Conservation (phyloP, 2,888 invertebrate genomes). For the Cheiracanthium punctorium region DNA sequence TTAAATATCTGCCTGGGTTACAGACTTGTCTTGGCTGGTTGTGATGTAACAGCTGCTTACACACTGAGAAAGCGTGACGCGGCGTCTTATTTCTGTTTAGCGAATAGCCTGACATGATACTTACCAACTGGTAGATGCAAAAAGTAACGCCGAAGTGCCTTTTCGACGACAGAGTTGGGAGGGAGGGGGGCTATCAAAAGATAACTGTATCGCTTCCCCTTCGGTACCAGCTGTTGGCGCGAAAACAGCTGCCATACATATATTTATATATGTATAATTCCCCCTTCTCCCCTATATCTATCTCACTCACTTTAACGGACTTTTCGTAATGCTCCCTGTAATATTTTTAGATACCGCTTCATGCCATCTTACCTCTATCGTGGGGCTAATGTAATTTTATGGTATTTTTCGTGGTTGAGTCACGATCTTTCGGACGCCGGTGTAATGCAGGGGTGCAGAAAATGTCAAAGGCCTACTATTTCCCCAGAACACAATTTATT, state of each 20-base stretch:
- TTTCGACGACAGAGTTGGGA: not conserved
- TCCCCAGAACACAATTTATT: no score
- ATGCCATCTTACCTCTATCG: no score
- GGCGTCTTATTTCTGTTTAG: not conserved
- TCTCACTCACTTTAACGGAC: no score
- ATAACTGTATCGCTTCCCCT: not conserved
- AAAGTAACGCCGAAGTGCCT: not conserved
- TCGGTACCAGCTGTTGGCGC: not conserved
- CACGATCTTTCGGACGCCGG: no score
- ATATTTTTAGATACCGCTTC: no score
- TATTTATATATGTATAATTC: no score
- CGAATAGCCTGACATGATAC: not conserved
- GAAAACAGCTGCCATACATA: constrained; percentile 11
- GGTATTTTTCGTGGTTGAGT: no score
- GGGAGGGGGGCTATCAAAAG: not conserved
- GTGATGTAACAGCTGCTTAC: not conserved
- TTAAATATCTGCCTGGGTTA: not conserved
- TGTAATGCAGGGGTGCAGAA: no score
- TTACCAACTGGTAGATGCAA: constrained; percentile 8
- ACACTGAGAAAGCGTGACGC: not conserved
- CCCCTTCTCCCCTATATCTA: no score
- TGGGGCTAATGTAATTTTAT: no score
- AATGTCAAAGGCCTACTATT: no score
- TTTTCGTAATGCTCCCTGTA: no score
- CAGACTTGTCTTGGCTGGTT: not conserved